Conservation (phyloP, 1,140 invertebrate species). For the Magallana ariakensis region DNA sequence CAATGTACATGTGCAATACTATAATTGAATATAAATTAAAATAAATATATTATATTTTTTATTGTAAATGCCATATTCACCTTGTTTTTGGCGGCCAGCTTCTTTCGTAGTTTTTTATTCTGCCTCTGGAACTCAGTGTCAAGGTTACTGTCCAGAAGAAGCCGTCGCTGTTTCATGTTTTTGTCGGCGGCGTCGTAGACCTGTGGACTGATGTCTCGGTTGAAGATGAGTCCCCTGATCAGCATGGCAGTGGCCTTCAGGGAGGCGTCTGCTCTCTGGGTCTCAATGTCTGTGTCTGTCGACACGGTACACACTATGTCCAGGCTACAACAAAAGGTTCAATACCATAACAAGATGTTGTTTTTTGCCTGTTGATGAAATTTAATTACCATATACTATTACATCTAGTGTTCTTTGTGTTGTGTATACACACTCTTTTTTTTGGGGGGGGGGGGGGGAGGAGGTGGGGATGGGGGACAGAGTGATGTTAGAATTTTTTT, state of each 20-base stretch:
- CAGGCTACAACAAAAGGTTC: conserved; percentile 56
- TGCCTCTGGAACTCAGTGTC: conserved; percentile 73
- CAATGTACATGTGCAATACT: background rate
- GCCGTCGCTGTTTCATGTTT: conserved; percentile 61
- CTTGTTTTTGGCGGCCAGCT: conserved; percentile 77
- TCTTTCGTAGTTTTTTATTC: conserved; percentile 71
- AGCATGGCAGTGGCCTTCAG: conserved; percentile 60
- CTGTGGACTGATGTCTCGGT: conserved; percentile 70
- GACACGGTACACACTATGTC: conserved; percentile 74
- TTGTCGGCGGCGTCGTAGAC: conserved; percentile 61
- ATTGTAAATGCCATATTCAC: conserved; percentile 47
- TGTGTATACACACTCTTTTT: background rate
- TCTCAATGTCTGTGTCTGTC: conserved; percentile 73
- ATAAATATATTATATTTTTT: no score
- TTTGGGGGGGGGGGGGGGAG: background rate
- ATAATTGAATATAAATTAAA: no score
- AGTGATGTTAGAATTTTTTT: no score
- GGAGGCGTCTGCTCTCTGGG: conserved; percentile 66
- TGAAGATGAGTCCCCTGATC: conserved; percentile 67
- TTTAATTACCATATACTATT: background rate
- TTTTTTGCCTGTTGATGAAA: background rate
- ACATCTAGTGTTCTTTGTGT: background rate
- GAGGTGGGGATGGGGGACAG: background rate
- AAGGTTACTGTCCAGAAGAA: conserved; percentile 68
- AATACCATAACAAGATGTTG: background rate